These are phyloP conservation scores for Thymelicus lineola DNA, from an alignment of 2,888 invertebrate species.

Conservation along the genomic window DNA sequence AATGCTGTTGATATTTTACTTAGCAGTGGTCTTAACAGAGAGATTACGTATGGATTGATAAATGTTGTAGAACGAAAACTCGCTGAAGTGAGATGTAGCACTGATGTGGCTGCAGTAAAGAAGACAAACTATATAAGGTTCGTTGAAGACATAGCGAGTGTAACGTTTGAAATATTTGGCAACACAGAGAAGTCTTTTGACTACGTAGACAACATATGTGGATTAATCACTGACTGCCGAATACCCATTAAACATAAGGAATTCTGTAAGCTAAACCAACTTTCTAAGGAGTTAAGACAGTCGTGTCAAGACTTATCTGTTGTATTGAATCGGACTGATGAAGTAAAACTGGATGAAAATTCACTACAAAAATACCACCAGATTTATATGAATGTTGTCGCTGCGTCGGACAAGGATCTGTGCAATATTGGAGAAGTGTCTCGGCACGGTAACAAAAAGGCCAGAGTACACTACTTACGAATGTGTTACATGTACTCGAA, in stretches of 20 bases:
- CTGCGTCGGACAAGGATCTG: slow-evolving; percentile 77
- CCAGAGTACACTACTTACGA: slow-evolving; percentile 77
- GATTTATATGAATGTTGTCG: slow-evolving; percentile 80
- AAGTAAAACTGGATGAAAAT: slow-evolving; percentile 59
- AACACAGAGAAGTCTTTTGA: slow-evolving; percentile 76
- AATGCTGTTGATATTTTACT: slow-evolving; percentile 79
- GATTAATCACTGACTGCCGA: slow-evolving; percentile 73
- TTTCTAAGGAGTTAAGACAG: slow-evolving; percentile 75
- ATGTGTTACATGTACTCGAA: slow-evolving; percentile 86
- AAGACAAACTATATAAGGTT: slow-evolving; percentile 79
- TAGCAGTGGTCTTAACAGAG: slow-evolving; percentile 79
- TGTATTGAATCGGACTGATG: slow-evolving; percentile 58
- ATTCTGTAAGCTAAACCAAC: slow-evolving; percentile 77
- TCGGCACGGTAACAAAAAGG: slow-evolving; percentile 67
- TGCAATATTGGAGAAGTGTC: slow-evolving; percentile 73
- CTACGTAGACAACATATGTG: slow-evolving; percentile 75
- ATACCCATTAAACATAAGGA: slow-evolving; percentile 80
- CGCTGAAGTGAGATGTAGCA: slow-evolving; percentile 73
- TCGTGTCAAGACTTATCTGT: slow-evolving; percentile 79
- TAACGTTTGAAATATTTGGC: slow-evolving; percentile 79
- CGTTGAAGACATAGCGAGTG: slow-evolving; percentile 79
- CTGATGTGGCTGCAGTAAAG: slow-evolving; percentile 73
- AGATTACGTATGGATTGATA: slow-evolving; percentile 79
- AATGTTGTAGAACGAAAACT: slow-evolving; percentile 80
- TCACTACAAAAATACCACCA: slow-evolving; percentile 75